Conservation (phyloP, 23 tunicate genomes). For the Trididemnum clinides region DNA sequence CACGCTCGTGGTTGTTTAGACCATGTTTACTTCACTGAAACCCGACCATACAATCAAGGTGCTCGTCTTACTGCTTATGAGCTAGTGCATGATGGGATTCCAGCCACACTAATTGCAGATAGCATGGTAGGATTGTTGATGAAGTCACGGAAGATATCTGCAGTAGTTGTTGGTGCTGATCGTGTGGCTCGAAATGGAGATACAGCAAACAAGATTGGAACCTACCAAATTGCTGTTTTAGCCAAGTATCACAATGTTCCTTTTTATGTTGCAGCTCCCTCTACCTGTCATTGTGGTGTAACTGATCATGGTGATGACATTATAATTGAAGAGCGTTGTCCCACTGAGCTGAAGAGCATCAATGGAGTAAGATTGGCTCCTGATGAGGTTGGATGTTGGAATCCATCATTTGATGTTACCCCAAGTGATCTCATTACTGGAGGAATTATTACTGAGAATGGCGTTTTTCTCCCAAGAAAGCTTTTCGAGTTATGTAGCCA, state of each 20-base stretch:
- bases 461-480: conserved; percentile 79
- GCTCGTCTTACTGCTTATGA: conserved; percentile 90
- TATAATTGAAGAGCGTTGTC: conserved; percentile 67
- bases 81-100: conserved; percentile 75
- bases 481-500: too few species aligned
- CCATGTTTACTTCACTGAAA: conserved; percentile 88
- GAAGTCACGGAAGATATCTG: conserved; percentile 57
- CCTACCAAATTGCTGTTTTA: conserved; percentile 83
- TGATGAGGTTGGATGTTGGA: conserved; percentile 83
- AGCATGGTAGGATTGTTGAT: conserved; percentile 81
- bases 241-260: conserved; percentile 91
- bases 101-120: conserved; percentile 78
- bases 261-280: conserved; percentile 88
- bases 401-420: conserved; percentile 93
- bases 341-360: conserved; percentile 57
- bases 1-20: conserved; percentile 8
- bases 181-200: conserved; percentile 86
- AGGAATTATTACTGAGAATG: conserved; percentile 88
- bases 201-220: conserved; percentile 89
- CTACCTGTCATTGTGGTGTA: conserved; percentile 59
- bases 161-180: conserved; percentile 94
- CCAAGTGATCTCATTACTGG: conserved; percentile 72
- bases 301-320: conserved; percentile 67
- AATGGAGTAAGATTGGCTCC: conserved; percentile 73
- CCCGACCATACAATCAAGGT: conserved; percentile 95